phyloP scores from a whole-genome alignment of 1,140 invertebrate species.

The Papilio polyxenes region DNA sequence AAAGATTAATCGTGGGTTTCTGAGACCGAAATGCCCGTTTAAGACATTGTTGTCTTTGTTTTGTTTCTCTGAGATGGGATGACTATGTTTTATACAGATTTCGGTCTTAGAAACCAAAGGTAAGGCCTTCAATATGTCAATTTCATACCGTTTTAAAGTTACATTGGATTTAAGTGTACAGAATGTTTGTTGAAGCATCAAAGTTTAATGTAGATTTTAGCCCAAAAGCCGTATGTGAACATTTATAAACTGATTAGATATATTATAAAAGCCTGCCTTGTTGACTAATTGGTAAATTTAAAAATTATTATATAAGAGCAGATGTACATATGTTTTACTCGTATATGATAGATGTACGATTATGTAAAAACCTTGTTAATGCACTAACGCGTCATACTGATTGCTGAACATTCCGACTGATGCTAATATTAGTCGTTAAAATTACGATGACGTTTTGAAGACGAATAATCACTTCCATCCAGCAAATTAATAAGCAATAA shows the following conservation, averaged over 20 bases:
- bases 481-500: slow-evolving; percentile 19
- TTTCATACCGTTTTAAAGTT: not conserved
- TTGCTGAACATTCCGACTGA: slow-evolving; percentile 14
- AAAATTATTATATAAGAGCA: slow-evolving; percentile 25
- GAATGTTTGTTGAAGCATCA: slow-evolving; percentile 15
- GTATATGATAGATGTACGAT: not conserved
- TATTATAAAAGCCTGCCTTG: slow-evolving; percentile 24
- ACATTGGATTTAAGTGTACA: slow-evolving; percentile 25
- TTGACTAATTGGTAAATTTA: slow-evolving; percentile 33
- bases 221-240: not conserved
- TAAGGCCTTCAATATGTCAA: slow-evolving; percentile 5
- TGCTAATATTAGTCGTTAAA: slow-evolving; percentile 37
- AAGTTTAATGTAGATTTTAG: slow-evolving; percentile 8
- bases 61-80: too few species aligned
- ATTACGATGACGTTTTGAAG: slow-evolving; percentile 10
- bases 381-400: not conserved
- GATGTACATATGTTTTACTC: slow-evolving; percentile 31
- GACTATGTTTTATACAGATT: too few species aligned
- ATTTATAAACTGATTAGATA: slow-evolving; percentile 25
- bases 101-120: too few species aligned
- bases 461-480: not conserved
- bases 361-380: not conserved
- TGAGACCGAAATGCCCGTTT: too few species aligned
- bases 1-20: not conserved
- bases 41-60: too few species aligned